Evolutionary conservation across 2,797 vertebrate genomes (phyloP), one percentile per base, ranked within the genome.

Genomic region (Notolepis coatsorum): DNA sequence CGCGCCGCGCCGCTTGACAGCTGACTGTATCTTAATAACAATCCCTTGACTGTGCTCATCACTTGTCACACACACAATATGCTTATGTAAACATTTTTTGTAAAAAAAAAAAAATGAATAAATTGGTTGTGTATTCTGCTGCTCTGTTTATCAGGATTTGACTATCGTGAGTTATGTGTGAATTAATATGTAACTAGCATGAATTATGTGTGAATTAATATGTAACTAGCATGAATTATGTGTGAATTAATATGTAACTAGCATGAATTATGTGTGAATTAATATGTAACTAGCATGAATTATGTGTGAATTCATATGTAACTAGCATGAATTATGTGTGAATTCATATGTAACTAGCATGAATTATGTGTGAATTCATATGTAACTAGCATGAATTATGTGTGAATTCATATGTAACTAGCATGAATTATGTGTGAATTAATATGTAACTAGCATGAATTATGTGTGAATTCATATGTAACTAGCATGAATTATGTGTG

Each of bases 11-110:
- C 7, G 65, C 76, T 81, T 85, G 84, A 88, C 84, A 88, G 84
- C 80, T 66, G 79, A 82, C 79, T 81, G 77, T 80, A 81, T 86
- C 75, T 79, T 86, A 81, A 84, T 81, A 84, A 81, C 86, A 81
- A 86, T 86, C 84, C 87, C 66, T 61, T 75, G 65, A 58, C 79
- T 73, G 65, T 79, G 59, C 57, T 74, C 78, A 79, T 81, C 85
- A 78, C 79, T 82, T 88, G 84, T 87, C 85, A 80, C 27, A 38
- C 63, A 53, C 61, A 12, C 35, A 73, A 78, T 80, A 75, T 54
- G 38, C 81, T 84, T 84, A 65, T 81, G 62, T 85, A 82, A 89
- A 90, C 82, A 82, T 85, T 76, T 71, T 64, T 68, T 52, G 63
- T 23, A 2, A 25, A 39, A n/a, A 17, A 60, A 48, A n/a, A 17